Evolutionary conservation across 2,113 vertebrate genomes (phyloP).

Genomic region (Globicephala melas): DNA sequence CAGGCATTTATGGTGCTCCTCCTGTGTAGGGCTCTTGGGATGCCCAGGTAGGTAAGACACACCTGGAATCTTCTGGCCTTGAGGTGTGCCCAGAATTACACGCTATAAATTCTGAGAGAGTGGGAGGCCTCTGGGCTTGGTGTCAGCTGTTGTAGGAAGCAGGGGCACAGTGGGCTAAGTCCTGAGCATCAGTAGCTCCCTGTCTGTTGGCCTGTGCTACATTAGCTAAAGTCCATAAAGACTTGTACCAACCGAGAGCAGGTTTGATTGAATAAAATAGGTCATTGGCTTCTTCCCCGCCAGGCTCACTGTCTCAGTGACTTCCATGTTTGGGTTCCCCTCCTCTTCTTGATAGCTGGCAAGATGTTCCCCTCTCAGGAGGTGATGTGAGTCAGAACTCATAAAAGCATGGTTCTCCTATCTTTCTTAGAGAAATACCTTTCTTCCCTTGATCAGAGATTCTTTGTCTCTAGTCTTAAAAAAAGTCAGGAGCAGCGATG

Average conservation of each 20-base stretch:
- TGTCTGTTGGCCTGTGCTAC: background rate
- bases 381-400: background rate
- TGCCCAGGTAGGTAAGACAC: background rate
- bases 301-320: background rate
- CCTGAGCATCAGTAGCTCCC: background rate
- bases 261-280: conserved; percentile 62
- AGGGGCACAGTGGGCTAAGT: background rate
- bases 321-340: fast-evolving
- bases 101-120: background rate
- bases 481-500: background rate
- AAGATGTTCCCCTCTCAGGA: background rate
- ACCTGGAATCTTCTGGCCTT: background rate
- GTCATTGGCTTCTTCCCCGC: conserved; percentile 18
- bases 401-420: background rate
- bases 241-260: background rate
- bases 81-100: background rate
- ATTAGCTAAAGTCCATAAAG: conserved; percentile 50
- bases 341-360: background rate
- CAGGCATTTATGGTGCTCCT: background rate
- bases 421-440: background rate
- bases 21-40: background rate
- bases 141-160: background rate
- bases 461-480: background rate
- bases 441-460: background rate
- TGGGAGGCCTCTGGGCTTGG: background rate